Evolutionary conservation across 2,888 invertebrate genomes (phyloP), one percentile per base, ranked within the genome.

Genomic region (Coelinius sp.): DNA sequence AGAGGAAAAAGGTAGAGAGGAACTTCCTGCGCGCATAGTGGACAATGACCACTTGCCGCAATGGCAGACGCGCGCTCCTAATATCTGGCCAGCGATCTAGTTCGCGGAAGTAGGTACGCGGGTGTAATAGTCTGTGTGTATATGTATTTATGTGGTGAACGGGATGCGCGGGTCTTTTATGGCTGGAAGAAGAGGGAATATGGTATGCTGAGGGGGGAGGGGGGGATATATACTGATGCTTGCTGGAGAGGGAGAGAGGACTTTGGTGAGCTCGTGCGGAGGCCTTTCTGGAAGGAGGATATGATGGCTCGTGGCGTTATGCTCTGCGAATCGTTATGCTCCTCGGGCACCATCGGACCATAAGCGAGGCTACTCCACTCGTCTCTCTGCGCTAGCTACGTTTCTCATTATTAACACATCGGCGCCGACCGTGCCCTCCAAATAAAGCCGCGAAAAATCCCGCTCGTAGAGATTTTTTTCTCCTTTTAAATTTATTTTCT

Each of bases 241-340:
- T 53, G 14, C 41, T n/a, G 7, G 27, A 44, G 69, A 49, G 64
- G 53, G 66, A 66, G 75, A 71, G 68, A 66, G 69, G 68, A 76
- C 56, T 72, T 73, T 64, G 53, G 71, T 46, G 72, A 74, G 75
- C 75, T 70, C 74, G 79, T 77, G 76, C 77, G 68, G 68, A 72
- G 49, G 76, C 78, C 77, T 83, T 83, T 83, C 83, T 83, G 81
- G 84, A 84, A 85, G 84, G 84, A 85, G 84, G 85, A 86, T 86
- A 86, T 84, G 86, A 85, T 86, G 86, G 86, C 86, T 86, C 86
- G 86, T 86, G 86, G 86, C 86, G 86, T 86, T 85, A 86, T 86
- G 86, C 85, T 85, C 84, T 84, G 86, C 84, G 84, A 83, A 80
- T 83, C 83, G 86, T 86, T 86, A 86, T 86, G 86, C 85, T 85